Conservation (phyloP, 1,140 invertebrate genomes). For the Thaumetopoea pityocampa region DNA sequence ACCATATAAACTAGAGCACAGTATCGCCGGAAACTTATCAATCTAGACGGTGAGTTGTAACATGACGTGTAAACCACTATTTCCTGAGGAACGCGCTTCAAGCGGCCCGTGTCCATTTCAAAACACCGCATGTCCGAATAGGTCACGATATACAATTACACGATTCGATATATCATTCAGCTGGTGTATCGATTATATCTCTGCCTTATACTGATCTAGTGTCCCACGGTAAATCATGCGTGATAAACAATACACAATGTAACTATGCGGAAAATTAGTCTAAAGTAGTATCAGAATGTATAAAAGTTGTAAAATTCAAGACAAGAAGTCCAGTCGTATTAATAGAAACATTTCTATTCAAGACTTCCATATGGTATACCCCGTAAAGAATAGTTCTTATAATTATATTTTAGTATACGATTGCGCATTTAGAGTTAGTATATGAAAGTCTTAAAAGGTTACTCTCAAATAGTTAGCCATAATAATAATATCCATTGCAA, state of each 20-base stretch:
- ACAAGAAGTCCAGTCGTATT: no score
- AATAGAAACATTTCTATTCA: no score
- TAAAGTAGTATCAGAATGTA: no score
- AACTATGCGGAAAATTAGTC: constrained; percentile 5
- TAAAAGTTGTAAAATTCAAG: no score
- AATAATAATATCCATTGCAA: no score
- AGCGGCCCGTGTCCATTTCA: constrained; percentile 14
- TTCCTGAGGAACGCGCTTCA: constrained; percentile 20
- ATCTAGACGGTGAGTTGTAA: constrained; percentile 15
- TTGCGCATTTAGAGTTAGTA: no score
- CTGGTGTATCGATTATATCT: constrained; percentile 25
- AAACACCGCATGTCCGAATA: constrained; percentile 14
- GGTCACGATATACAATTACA: constrained; percentile 26
- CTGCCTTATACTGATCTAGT: constrained; percentile 20
- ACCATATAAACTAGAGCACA: constrained; percentile 6
- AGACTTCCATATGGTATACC: no score
- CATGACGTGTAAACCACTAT: constrained; percentile 25
- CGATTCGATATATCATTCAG: constrained; percentile 29
- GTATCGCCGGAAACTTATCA: constrained; percentile 25
- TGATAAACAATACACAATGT: constrained; percentile 2
- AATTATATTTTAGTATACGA: no score
- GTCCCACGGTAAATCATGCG: constrained; percentile 23
- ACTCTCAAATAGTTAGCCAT: no score
- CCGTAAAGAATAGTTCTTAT: no score
- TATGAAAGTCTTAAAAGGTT: no score